Evolutionary conservation across 1,140 invertebrate genomes (phyloP), one percentile per base, ranked within the genome.

Genomic region (Mya arenaria): DNA sequence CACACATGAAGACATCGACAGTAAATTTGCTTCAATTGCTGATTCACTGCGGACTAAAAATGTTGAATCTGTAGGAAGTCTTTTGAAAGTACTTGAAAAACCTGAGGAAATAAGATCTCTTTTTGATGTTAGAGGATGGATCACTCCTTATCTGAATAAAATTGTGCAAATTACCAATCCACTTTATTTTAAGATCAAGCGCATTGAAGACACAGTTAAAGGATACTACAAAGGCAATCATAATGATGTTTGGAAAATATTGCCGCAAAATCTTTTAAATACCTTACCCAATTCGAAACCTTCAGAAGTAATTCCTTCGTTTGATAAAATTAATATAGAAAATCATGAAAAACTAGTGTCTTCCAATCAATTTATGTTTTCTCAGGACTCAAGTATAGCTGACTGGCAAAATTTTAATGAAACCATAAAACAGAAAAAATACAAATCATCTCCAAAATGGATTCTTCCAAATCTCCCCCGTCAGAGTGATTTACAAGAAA

Each of bases 1-100:
- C 62, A 85, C 84, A 6, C 80, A 85, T 62, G 73, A 85, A 39
- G 80, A 85, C 36, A 78, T 85, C 44, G 84, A 83, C 68, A 68
- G 66, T 6, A 39, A 5, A 1, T 85, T 85, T 41, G 79, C 72
- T 36, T 44, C 25, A 34, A 79, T 85, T 28, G 52, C 79, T 25
- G 80, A 83, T 17, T 71, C 39, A 63, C 36, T 85, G 13, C 52
- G 74, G 23, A 78, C 55, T 25, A 60, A 39, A 36, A 74, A 82
- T 60, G 80, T 68, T 41, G 74, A 73, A 63, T 83, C 80, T n/a
- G 0, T 78, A 15, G 1, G 4, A 34, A 4, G 32, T 77, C 28
- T 79, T 1, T 10, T 23, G 25, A n/a, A 55, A 10, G 15, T 79
- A 8, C 5, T 84, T 19, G 66, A 66, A 25, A 71, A 72, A 19